A percentile compares a stretch with the other conserved stretches of the same genome.
These are phyloP conservation scores for Anastrepha ludens DNA, from an alignment of 1,140 invertebrate species.

Conservation along the genomic window DNA sequence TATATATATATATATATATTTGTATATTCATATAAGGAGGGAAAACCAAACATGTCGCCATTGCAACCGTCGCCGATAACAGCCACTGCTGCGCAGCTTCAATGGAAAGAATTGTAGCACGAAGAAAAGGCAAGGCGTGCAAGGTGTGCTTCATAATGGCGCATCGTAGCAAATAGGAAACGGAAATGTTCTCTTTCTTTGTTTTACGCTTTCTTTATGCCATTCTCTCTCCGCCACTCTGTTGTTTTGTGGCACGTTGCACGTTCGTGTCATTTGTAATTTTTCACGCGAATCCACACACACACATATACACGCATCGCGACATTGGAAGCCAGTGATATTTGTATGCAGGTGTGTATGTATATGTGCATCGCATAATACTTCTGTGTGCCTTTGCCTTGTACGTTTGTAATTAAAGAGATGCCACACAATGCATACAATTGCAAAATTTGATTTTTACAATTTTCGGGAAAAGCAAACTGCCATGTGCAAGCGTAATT, in stretches of 20 bases:
- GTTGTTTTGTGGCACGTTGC: not conserved
- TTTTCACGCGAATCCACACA: not conserved
- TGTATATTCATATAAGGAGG: not conserved
- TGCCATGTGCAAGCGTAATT: too few species aligned
- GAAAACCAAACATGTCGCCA: not conserved
- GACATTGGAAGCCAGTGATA: too few species aligned
- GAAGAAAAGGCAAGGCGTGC: not conserved
- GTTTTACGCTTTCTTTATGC: not conserved
- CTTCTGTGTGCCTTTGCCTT: too few species aligned
- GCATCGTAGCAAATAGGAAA: not conserved
- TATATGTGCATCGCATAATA: too few species aligned
- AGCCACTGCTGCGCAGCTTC: not conserved
- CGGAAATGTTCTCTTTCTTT: not conserved
- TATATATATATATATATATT: not conserved
- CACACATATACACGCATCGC: not conserved
- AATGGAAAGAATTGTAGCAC: not conserved
- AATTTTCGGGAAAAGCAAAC: too few species aligned
- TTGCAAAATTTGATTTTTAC: too few species aligned
- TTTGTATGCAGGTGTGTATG: too few species aligned
- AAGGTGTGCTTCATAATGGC: not conserved
- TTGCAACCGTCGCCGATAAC: not conserved
- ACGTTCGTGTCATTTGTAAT: constrained; percentile 27
- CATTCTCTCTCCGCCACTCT: not conserved
- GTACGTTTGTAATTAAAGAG: too few species aligned
- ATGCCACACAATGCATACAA: too few species aligned